Evolutionary conservation across 1,140 invertebrate genomes (phyloP).

Genomic region (Saccostrea cuccullata): DNA sequence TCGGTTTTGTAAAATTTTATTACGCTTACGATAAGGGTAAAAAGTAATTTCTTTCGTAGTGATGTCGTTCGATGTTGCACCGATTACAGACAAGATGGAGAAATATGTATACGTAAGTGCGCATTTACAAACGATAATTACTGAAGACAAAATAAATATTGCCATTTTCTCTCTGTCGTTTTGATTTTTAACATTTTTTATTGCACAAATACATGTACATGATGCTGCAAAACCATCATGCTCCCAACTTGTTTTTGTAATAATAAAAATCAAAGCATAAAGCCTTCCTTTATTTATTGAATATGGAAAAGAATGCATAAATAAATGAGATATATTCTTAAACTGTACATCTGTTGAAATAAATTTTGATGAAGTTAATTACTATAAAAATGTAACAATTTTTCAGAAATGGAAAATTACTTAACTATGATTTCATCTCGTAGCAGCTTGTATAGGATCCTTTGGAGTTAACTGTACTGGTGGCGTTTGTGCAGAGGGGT

Average conservation of each 20-base stretch:
- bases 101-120: background rate
- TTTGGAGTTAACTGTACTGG: slow-evolving; percentile 11
- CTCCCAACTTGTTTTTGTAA: no score
- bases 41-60: background rate
- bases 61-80: background rate
- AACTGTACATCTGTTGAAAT: background rate
- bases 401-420: background rate
- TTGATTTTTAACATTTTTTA: no score
- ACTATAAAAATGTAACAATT: background rate
- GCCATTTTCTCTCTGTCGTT: no score
- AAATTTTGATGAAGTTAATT: background rate
- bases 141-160: background rate
- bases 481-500: background rate
- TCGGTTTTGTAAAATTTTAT: background rate
- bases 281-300: no score
- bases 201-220: no score
- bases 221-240: no score
- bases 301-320: no score
- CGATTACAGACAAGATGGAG: background rate
- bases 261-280: no score
- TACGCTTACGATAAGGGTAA: background rate
- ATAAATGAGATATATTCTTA: no score
- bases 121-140: background rate
- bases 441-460: background rate
- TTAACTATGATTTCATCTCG: background rate